phyloP scores from a whole-genome alignment of 2,888 invertebrate genomes.

The Stratiomys singularior region DNA sequence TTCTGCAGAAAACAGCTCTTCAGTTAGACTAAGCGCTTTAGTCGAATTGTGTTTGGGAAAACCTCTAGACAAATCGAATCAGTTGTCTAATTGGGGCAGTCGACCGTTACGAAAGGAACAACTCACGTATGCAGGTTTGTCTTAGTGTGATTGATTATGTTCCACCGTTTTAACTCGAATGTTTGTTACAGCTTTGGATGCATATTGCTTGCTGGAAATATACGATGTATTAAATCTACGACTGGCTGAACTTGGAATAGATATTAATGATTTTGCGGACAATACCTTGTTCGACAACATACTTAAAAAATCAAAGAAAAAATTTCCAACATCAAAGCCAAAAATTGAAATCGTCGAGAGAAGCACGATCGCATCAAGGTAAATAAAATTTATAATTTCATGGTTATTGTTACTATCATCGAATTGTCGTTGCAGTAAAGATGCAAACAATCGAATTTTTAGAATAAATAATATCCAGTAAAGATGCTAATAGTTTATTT shows the following conservation, averaged over 20 bases:
- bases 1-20: slow-evolving; percentile 17
- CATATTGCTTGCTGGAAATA: slow-evolving; percentile 84
- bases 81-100: slow-evolving; percentile 91
- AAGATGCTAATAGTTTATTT: too few relatives aligned
- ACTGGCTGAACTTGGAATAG: slow-evolving; percentile 60
- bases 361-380: slow-evolving; percentile 21
- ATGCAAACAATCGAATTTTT: too few relatives aligned
- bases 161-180: slow-evolving; percentile 13
- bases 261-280: slow-evolving; percentile 66
- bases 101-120: slow-evolving; percentile 83
- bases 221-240: slow-evolving; percentile 71
- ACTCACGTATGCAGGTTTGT: slow-evolving; percentile 77
- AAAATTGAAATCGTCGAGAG: slow-evolving; percentile 50
- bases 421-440: too few relatives aligned
- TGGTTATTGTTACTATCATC: too few relatives aligned
- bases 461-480: too few relatives aligned
- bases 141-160: neutral
- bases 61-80: slow-evolving; percentile 86
- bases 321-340: slow-evolving; percentile 50
- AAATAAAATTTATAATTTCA: too few relatives aligned
- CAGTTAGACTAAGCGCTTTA: slow-evolving; percentile 71
- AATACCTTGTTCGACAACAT: slow-evolving; percentile 51
- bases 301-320: slow-evolving; percentile 54
- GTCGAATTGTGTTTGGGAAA: slow-evolving; percentile 81
- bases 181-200: slow-evolving; percentile 77